Percentiles rank a stretch among this genome's conserved stretches.
phyloP scores from a whole-genome alignment of 2,888 invertebrate genomes.

The Altica lythri region DNA sequence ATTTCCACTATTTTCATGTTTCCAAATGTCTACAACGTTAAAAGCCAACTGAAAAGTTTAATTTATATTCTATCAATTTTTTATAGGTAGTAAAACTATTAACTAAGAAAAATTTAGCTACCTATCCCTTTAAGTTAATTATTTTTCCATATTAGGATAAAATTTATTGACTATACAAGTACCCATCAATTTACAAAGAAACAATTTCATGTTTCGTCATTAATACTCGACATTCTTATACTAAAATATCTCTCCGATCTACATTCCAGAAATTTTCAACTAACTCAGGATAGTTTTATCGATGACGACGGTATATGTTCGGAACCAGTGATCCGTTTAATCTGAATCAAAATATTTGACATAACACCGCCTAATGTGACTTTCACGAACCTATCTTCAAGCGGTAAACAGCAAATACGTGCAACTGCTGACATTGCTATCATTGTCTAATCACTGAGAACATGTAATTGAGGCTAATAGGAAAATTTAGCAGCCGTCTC shows the following conservation, averaged over 20 bases:
- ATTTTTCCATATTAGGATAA: too few relatives aligned
- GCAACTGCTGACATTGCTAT: slow-evolving; percentile 13
- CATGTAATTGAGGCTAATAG: slow-evolving; percentile 39
- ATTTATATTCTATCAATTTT: too few relatives aligned
- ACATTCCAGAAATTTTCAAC: not conserved
- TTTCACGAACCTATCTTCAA: slow-evolving; percentile 12
- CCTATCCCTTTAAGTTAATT: too few relatives aligned
- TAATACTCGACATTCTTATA: too few relatives aligned
- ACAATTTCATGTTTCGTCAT: too few relatives aligned
- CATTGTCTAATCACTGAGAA: slow-evolving; percentile 27
- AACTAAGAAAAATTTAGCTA: too few relatives aligned
- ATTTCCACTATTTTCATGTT: too few relatives aligned
- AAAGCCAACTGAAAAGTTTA: too few relatives aligned
- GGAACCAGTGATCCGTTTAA: slow-evolving; percentile 3
- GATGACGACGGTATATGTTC: not conserved
- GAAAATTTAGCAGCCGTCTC: slow-evolving; percentile 38
- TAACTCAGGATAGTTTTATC: not conserved
- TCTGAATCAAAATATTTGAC: slow-evolving; percentile 6
- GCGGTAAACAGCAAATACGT: not conserved
- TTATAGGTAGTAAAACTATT: too few relatives aligned
- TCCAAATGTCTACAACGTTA: too few relatives aligned
- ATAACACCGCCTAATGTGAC: slow-evolving; percentile 17
- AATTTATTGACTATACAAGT: too few relatives aligned
- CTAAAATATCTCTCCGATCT: slow-evolving; percentile 4
- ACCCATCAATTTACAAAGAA: too few relatives aligned